Percentiles rank a stretch among this genome's conserved stretches.
phyloP scores from a whole-genome alignment of 2,113 vertebrate genomes.

The Phodopus roborovskii region DNA sequence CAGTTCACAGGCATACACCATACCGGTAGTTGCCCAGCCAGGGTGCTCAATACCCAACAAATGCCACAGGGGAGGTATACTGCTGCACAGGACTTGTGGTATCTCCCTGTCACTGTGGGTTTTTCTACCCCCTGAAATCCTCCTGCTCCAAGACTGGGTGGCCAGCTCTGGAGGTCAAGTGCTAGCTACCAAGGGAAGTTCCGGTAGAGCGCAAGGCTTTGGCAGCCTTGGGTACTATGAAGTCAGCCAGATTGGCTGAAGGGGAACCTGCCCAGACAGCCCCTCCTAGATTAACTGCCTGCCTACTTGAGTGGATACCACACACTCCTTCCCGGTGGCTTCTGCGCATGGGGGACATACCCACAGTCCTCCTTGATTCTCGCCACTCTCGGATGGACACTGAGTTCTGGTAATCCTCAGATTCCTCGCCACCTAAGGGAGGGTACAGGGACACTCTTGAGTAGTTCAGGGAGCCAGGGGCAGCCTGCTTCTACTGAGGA shows the following conservation, averaged over 20 bases:
- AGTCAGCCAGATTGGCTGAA: background rate
- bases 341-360: background rate
- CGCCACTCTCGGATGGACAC: slow-evolving; percentile 68
- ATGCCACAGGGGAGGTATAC: background rate
- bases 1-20: accelerated
- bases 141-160: background rate
- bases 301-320: background rate
- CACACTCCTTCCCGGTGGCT: accelerated
- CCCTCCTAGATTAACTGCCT: background rate
- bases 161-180: background rate
- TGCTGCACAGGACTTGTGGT: too few relatives aligned
- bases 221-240: accelerated
- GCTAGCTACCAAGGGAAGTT: accelerated
- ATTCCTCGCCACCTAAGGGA: background rate
- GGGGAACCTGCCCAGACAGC: accelerated
- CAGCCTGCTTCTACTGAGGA: background rate
- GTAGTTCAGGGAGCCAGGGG: background rate
- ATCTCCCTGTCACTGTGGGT: too few relatives aligned
- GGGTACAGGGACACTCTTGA: background rate
- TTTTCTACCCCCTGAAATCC: too few relatives aligned
- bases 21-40: background rate
- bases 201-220: accelerated
- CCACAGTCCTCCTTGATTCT: background rate
- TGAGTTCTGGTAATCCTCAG: slow-evolving; percentile 85
- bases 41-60: background rate